Percentiles rank a stretch among this genome's conserved stretches.
These are phyloP conservation scores for Formica aserva DNA, from an alignment of 2,888 invertebrate species.

Conservation along the genomic window DNA sequence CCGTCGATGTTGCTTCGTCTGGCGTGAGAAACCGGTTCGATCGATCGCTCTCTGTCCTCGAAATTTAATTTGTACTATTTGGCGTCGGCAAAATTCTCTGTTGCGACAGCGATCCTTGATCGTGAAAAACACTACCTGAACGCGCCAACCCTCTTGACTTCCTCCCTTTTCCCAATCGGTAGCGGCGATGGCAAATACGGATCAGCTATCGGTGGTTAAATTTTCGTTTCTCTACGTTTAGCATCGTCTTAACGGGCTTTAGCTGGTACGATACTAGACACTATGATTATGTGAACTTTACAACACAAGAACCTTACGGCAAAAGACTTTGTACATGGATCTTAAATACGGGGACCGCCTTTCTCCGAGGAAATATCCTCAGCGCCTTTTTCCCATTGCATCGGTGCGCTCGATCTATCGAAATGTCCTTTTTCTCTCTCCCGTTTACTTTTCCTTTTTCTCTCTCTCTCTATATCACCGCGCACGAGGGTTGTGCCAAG, in stretches of 20 bases:
- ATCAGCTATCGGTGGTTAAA: conserved; percentile 84
- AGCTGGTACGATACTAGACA: conserved; percentile 82
- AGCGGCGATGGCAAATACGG: conserved; percentile 83
- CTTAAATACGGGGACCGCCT: conserved; percentile 79
- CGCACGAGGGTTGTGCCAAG: conserved; percentile 54
- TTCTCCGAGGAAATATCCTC: conserved; percentile 62
- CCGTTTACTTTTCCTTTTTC: neutral
- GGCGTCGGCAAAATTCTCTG: conserved; percentile 20
- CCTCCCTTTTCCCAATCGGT: conserved; percentile 58
- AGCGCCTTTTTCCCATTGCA: conserved; percentile 12
- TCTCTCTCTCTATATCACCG: neutral
- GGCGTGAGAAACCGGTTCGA: conserved; percentile 21
- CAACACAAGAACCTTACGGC: conserved; percentile 85
- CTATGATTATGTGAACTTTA: conserved; percentile 86
- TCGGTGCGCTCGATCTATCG: neutral
- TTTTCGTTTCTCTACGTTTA: conserved; percentile 82
- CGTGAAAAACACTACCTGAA: conserved; percentile 12
- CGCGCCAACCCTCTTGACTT: neutral
- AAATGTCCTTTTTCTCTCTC: neutral
- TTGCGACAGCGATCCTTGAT: conserved; percentile 21
- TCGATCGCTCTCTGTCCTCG: conserved; percentile 3
- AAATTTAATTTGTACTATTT: conserved; percentile 51
- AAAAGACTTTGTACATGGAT: conserved; percentile 86
- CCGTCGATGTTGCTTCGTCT: neutral
- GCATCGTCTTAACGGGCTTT: conserved; percentile 82